Evolutionary conservation across 2,888 invertebrate genomes (phyloP), one percentile per base, ranked within the genome.

Genomic region (Panopea generosa): DNA sequence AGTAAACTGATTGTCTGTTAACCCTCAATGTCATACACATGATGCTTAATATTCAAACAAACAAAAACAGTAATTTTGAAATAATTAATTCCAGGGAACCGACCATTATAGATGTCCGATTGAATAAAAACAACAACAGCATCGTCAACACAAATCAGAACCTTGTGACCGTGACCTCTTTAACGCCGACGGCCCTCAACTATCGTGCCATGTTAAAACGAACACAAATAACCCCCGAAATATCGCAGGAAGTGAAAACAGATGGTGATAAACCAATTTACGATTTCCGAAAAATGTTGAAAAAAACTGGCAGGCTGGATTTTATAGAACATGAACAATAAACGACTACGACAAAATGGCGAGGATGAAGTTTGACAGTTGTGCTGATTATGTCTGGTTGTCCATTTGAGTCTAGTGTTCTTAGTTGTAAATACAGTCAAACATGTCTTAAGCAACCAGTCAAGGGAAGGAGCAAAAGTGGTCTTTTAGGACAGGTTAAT

Each of bases 221-320:
- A 22, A 87, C 87, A 16, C 77, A 86, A 27, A 85, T 89, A 59
- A 83, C 86, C 50, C 82, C 83, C 20, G 67, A 81, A 22, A 52
- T 78, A 7, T 83, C 77, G 49, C 55, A 63, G 26, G 62, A 65
- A 26, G 43, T 22, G 18, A 63, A 71, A 1, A 29, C 22, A 9
- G 67, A 69, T 18, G 29, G n/a, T 20, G 80, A 80, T 20, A 77
- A 73, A 50, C 80, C 80, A 18, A 50, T 80, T 24, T 80, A 71
- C 43, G 73, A 80, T 20, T 80, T 80, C 43, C 45, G 80, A 38
- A 77, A 76, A 53, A 43, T 77, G 66, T 56, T 80, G 26, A 56
- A 63, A 38, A 76, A 73, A 53, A 80, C 80, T 20, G 80, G 80
- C 18, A 55, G 80, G 16, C 63, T 80, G 16, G 74, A 80, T 43